Percentiles rank a stretch among this genome's conserved stretches.
These are phyloP conservation scores for Solenopsis fugax DNA, from an alignment of 1,140 invertebrate species.

Conservation along the genomic window DNA sequence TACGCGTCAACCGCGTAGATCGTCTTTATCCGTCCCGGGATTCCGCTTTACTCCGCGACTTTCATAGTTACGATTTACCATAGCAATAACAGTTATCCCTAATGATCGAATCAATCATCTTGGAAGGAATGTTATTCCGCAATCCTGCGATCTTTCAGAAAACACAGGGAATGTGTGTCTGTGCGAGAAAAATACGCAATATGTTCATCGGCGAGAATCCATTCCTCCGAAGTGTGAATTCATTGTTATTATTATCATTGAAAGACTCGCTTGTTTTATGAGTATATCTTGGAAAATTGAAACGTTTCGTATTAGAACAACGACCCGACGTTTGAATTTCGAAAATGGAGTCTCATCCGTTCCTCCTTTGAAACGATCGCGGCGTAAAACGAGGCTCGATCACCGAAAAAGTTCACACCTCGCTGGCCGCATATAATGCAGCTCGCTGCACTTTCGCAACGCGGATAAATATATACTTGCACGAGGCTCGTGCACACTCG, in stretches of 20 bases:
- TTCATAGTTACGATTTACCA: slow-evolving; percentile 34
- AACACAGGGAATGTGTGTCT: not conserved
- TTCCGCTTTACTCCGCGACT: not conserved
- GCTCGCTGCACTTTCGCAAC: slow-evolving; percentile 70
- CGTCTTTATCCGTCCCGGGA: slow-evolving; percentile 11
- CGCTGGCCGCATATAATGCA: slow-evolving; percentile 62
- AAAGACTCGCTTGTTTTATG: not conserved
- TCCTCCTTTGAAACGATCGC: not conserved
- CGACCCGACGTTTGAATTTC: not conserved
- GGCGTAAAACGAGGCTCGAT: slow-evolving; percentile 7
- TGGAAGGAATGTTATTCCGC: slow-evolving; percentile 4
- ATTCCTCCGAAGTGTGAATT: not conserved
- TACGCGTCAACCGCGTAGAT: slow-evolving; percentile 15
- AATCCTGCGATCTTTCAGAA: slow-evolving; percentile 1
- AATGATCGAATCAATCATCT: slow-evolving; percentile 43
- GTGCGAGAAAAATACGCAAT: not conserved
- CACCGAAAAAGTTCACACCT: slow-evolving; percentile 64
- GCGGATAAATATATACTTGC: slow-evolving; percentile 52
- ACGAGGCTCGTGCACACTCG: not conserved
- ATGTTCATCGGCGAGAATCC: not conserved
- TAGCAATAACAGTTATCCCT: slow-evolving; percentile 21
- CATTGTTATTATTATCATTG: not conserved
- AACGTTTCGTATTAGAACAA: not conserved
- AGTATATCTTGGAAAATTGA: not conserved
- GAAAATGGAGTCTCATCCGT: not conserved